Conservation (phyloP, 2,888 invertebrate species). For the Lithodes maja region DNA sequence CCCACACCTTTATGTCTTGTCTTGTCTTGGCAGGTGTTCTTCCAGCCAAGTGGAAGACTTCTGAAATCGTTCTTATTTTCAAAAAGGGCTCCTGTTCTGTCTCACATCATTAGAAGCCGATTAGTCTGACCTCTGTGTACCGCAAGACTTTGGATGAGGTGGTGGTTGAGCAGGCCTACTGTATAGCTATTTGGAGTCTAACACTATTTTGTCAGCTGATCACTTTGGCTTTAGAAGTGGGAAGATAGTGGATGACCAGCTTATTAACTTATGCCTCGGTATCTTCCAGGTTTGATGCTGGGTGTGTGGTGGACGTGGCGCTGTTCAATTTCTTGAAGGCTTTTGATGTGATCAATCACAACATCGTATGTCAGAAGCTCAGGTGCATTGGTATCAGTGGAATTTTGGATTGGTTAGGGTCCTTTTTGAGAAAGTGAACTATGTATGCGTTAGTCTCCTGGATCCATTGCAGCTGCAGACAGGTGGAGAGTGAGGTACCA, state of each 20-base stretch:
- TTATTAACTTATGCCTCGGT: not conserved
- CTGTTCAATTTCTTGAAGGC: conserved; percentile 6
- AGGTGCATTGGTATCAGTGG: not conserved
- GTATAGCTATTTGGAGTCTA: not conserved
- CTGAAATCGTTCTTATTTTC: not conserved
- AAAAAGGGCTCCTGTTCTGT: not conserved
- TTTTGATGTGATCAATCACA: conserved; percentile 4
- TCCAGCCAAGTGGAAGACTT: not conserved
- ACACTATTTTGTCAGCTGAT: not conserved
- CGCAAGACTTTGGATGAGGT: not conserved
- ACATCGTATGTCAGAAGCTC: not conserved
- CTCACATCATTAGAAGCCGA: not conserved
- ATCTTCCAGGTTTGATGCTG: not conserved
- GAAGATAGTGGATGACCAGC: not conserved
- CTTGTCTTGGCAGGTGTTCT: not conserved
- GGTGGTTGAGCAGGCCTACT: not conserved
- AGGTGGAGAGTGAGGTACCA: conserved; percentile 7
- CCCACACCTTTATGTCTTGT: too few species aligned
- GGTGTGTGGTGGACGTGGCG: not conserved
- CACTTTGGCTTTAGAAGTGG: not conserved
- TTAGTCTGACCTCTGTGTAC: not conserved
- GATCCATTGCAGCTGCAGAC: not conserved
- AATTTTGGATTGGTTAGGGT: not conserved
- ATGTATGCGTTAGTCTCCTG: conserved; percentile 13
- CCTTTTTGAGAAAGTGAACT: not conserved